phyloP scores from a whole-genome alignment of 2,888 invertebrate species.

The Athalia cordata region DNA sequence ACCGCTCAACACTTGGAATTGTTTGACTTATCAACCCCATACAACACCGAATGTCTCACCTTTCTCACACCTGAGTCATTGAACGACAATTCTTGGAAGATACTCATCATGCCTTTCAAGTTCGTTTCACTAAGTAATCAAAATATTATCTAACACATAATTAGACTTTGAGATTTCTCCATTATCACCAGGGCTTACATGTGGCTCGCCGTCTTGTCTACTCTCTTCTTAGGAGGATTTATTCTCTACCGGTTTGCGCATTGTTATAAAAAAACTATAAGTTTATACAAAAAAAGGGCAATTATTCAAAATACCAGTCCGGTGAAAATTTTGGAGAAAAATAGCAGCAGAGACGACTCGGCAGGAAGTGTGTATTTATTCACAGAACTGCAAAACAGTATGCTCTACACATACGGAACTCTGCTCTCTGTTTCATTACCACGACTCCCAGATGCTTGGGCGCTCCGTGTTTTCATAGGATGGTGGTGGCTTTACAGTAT shows the following conservation, averaged over 20 bases:
- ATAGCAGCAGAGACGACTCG: conserved; percentile 28
- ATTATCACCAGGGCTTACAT: conserved; percentile 78
- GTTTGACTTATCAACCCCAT: conserved; percentile 85
- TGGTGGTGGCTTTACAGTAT: conserved; percentile 93
- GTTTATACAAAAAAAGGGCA: conserved; percentile 41
- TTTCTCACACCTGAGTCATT: conserved; percentile 89
- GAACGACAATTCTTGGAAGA: conserved; percentile 89
- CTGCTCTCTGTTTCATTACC: conserved; percentile 86
- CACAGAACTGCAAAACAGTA: conserved; percentile 82
- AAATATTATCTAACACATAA: conserved; percentile 19
- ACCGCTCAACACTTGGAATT: conserved; percentile 81
- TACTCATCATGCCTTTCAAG: conserved; percentile 87
- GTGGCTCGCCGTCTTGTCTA: conserved; percentile 84
- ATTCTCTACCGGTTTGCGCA: conserved; percentile 81
- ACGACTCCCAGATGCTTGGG: conserved; percentile 86
- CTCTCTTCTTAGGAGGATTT: conserved; percentile 80
- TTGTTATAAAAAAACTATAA: conserved; percentile 74
- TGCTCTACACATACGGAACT: conserved; percentile 89
- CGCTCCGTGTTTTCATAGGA: conserved; percentile 86
- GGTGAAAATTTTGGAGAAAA: conserved; percentile 14
- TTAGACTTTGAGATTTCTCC: conserved; percentile 33
- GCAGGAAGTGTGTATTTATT: conserved; percentile 81
- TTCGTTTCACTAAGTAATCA: conserved; percentile 67
- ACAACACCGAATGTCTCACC: conserved; percentile 88
- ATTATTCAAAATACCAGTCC: not conserved